Evolutionary conservation across 1,140 invertebrate genomes (phyloP).

Genomic region (Subanguina moxae): DNA sequence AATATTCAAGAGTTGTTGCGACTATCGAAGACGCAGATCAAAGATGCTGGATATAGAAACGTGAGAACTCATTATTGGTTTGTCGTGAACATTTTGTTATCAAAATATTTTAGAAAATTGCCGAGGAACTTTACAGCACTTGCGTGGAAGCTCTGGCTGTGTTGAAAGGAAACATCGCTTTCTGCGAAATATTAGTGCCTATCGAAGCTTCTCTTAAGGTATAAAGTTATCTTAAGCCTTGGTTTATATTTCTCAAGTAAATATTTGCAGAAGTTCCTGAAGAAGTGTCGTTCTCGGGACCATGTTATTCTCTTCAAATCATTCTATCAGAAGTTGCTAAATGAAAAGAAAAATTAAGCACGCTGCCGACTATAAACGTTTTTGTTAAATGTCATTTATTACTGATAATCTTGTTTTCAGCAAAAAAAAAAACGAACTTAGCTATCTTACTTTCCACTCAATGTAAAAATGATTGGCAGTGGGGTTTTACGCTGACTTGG

Average conservation of each 20-base stretch:
- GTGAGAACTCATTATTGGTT: no score
- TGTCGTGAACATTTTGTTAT: no score
- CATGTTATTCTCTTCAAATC: constrained; percentile 15
- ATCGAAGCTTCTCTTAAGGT: constrained; percentile 20
- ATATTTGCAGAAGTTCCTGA: constrained; percentile 26
- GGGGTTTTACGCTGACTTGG: no score
- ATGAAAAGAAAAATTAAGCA: no score
- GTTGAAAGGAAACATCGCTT: constrained; percentile 16
- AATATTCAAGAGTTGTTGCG: constrained; percentile 23
- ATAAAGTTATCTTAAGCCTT: not conserved
- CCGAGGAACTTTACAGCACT: constrained; percentile 18
- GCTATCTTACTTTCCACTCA: no score
- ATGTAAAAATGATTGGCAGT: no score
- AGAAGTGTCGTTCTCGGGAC: constrained; percentile 17
- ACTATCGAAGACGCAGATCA: constrained; percentile 22
- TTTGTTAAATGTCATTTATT: no score
- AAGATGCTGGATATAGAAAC: constrained; percentile 25
- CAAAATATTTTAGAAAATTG: not conserved
- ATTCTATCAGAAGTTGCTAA: no score
- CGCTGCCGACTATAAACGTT: no score
- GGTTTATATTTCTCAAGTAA: no score
- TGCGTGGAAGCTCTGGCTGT: constrained; percentile 11
- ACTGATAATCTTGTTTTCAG: no score
- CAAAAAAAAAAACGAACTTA: no score
- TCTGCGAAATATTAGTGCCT: constrained; percentile 13